These are phyloP conservation scores for Synanthedon formicaeformis DNA, from an alignment of 2,888 invertebrate genomes.

Conservation along the genomic window DNA sequence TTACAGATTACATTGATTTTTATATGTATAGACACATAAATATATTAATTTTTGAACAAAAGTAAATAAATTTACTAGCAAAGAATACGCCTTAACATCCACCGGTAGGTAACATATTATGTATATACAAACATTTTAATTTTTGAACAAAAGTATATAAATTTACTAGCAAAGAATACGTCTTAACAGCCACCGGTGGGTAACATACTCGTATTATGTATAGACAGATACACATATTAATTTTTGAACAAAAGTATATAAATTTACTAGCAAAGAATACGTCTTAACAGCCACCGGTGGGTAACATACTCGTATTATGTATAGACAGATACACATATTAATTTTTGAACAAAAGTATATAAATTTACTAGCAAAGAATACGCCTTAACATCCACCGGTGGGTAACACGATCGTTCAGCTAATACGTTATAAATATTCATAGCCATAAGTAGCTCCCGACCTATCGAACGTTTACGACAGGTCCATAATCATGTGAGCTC, in stretches of 20 bases:
- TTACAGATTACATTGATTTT: too few relatives aligned
- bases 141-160: neutral
- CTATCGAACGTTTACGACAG: constrained; percentile 52
- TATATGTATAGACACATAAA: too few relatives aligned
- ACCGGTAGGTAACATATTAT: constrained; percentile 40
- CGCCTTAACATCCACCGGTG: constrained; percentile 42
- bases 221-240: too few relatives aligned
- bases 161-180: constrained; percentile 9
- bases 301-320: too few relatives aligned
- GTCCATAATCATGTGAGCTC: constrained; percentile 18
- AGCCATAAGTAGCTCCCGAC: constrained; percentile 59
- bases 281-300: constrained; percentile 44
- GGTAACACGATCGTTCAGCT: constrained; percentile 43
- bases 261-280: constrained; percentile 7
- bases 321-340: too few relatives aligned
- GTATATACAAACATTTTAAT: too few relatives aligned
- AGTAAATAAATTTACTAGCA: neutral
- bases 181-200: constrained; percentile 43
- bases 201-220: too few relatives aligned
- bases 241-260: neutral
- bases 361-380: constrained; percentile 6
- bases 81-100: constrained; percentile 32
- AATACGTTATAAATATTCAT: constrained; percentile 69
- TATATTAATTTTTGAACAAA: neutral
- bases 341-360: neutral